Base-by-base conservation (phyloP, 2,888 invertebrate species). In the Mimas tiliae region DNA sequence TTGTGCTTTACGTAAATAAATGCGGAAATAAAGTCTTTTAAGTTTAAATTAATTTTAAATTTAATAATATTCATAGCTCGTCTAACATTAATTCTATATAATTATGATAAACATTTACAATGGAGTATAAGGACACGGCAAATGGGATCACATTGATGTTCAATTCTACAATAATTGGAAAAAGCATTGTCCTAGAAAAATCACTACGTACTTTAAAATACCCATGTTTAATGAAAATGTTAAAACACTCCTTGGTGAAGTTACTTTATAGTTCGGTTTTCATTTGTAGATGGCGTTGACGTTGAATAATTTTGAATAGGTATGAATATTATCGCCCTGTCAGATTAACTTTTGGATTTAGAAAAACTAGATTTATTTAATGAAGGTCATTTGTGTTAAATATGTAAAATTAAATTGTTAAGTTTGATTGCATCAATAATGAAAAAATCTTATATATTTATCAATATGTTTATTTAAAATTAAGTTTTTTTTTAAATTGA, bases 181-280 rank as follows among this genome's bases (percentile, higher is more conserved):
- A 71, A 71, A 68, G 66, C 68, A 65, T 62, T 58, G 33, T 45
- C 67, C 74, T 72, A 76, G 70, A 76, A 76, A 71, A 74, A 73
- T 73, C 74, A 72, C 71, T 63, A 67, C 68, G 69, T 64, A 65
- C 65, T 38, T 47, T 48, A 65, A 69, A 74, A 74, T 74, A 69
- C 72, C 70, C 65, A 47, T 47, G 47, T 48, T 47, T 8, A 47
- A 47, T 48, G 47, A 51, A 63, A 45, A 67, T 33, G 42, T 66
- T 62, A 51, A 64, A 63, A 52, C 21, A 52, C 19, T 19, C 38
- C 14, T 27, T 52, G 45, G 16, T 21, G 27, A 16, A 52, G n/a
- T 27, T 34, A 50, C 53, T 2, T 47, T 45, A 45, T 53, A 64
- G 64, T 53, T 64, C 33, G 42, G 42, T 11, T n/a, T 27, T 16